These are phyloP conservation scores for Drosophila tanythrix DNA, from an alignment of 2,888 invertebrate genomes.

Conservation along the genomic window DNA sequence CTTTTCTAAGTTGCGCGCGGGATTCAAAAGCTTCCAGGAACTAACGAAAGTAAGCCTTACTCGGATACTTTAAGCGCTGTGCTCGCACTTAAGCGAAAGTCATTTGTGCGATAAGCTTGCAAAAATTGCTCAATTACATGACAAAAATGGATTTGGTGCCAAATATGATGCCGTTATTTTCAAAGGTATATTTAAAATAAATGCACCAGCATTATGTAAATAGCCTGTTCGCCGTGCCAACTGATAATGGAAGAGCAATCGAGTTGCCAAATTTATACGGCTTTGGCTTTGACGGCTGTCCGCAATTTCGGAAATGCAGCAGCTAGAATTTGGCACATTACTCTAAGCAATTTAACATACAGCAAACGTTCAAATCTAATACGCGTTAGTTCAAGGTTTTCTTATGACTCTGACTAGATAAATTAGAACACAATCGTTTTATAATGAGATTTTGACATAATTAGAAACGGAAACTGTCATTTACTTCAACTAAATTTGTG, in stretches of 20 bases:
- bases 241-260: conserved; percentile 10
- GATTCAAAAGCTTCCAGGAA: neutral
- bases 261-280: conserved; percentile 26
- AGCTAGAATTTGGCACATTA: conserved; percentile 33
- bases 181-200: conserved; percentile 12
- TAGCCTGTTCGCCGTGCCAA: conserved; percentile 41
- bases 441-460: conserved; percentile 71
- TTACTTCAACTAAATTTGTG: conserved; percentile 60
- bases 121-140: conserved; percentile 47
- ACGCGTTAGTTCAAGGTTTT: neutral
- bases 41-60: conserved; percentile 4
- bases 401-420: conserved; percentile 35
- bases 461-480: conserved; percentile 69
- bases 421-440: conserved; percentile 77
- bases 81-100: conserved; percentile 35
- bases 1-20: neutral
- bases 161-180: conserved; percentile 15
- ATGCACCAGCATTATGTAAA: conserved; percentile 45
- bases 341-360: conserved; percentile 15
- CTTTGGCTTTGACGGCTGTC: conserved; percentile 9
- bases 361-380: conserved; percentile 58
- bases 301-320: conserved; percentile 28
- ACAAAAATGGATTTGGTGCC: conserved; percentile 24
- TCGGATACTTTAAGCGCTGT: conserved; percentile 14
- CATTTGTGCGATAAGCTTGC: conserved; percentile 22